phyloP scores from a whole-genome alignment of 2,888 invertebrate genomes.

The Resseliella maxima region DNA sequence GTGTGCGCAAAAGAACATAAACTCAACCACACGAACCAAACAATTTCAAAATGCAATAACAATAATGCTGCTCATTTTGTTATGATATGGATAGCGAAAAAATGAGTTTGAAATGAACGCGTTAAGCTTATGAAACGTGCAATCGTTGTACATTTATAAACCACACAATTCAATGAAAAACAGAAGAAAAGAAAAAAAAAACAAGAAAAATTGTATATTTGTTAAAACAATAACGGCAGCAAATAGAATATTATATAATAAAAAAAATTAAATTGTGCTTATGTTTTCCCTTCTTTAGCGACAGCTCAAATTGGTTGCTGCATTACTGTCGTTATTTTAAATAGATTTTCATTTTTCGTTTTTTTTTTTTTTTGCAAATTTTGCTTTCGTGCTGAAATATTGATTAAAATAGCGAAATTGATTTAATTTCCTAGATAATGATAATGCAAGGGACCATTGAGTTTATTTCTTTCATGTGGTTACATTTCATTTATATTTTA shows the following conservation, averaged over 20 bases:
- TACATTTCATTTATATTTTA: no score
- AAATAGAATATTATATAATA: slow-evolving; percentile 39
- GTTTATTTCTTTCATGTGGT: no score
- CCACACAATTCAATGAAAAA: not conserved
- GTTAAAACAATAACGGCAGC: slow-evolving; percentile 6
- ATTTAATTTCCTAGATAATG: no score
- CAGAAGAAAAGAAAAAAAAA: no score
- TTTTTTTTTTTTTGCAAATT: no score
- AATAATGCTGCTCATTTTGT: not conserved
- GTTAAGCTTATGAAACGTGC: not conserved
- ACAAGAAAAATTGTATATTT: not conserved
- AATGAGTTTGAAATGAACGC: not conserved
- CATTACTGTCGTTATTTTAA: not conserved
- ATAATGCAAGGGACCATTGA: no score
- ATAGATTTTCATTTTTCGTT: not conserved
- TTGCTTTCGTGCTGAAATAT: no score
- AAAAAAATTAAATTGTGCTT: not conserved
- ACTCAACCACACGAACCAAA: not conserved
- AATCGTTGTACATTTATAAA: not conserved
- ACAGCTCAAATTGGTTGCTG: not conserved
- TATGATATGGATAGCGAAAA: slow-evolving; percentile 4
- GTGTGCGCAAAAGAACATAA: not conserved
- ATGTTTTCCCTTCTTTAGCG: not conserved
- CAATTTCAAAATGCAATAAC: slow-evolving; percentile 14
- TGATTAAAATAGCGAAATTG: no score